A percentile compares a stretch with the other conserved stretches of the same genome.
Evolutionary conservation across 2,888 invertebrate genomes (phyloP).

Genomic region (Nomada hirtipes): DNA sequence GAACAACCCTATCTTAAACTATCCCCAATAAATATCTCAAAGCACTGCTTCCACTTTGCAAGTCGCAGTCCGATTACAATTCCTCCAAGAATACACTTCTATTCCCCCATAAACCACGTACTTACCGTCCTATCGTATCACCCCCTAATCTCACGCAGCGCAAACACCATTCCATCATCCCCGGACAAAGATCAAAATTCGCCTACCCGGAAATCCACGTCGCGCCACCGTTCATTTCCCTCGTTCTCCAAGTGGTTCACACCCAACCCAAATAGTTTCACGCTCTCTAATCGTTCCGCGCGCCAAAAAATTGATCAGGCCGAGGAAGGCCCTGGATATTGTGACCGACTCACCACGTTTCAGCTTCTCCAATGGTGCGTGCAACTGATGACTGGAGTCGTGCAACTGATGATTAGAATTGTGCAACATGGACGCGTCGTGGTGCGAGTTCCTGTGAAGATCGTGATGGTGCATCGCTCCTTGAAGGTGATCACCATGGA

Average conservation of each 20-base stretch:
- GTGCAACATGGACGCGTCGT: slow-evolving; percentile 86
- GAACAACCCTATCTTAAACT: too few relatives aligned
- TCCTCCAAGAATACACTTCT: too few relatives aligned
- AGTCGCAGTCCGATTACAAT: too few relatives aligned
- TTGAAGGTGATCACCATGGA: slow-evolving; percentile 85
- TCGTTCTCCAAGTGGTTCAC: not conserved
- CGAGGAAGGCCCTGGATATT: slow-evolving; percentile 38
- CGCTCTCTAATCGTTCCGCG: not conserved
- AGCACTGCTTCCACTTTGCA: too few relatives aligned
- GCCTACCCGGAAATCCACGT: not conserved
- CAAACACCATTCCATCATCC: not conserved
- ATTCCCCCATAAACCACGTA: too few relatives aligned
- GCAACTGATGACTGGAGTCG: slow-evolving; percentile 80
- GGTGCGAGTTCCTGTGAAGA: slow-evolving; percentile 83
- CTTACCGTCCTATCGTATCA: not conserved
- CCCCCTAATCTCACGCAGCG: not conserved
- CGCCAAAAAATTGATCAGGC: not conserved
- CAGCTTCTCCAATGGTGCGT: slow-evolving; percentile 89
- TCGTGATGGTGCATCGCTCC: slow-evolving; percentile 83
- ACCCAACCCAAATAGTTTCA: not conserved
- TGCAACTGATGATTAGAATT: slow-evolving; percentile 84
- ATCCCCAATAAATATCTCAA: too few relatives aligned
- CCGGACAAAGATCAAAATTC: too few relatives aligned
- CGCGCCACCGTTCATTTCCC: not conserved
- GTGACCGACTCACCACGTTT: slow-evolving; percentile 89